Base-by-base conservation (phyloP, 2,113 vertebrate species). In the Redunca redunca region DNA sequence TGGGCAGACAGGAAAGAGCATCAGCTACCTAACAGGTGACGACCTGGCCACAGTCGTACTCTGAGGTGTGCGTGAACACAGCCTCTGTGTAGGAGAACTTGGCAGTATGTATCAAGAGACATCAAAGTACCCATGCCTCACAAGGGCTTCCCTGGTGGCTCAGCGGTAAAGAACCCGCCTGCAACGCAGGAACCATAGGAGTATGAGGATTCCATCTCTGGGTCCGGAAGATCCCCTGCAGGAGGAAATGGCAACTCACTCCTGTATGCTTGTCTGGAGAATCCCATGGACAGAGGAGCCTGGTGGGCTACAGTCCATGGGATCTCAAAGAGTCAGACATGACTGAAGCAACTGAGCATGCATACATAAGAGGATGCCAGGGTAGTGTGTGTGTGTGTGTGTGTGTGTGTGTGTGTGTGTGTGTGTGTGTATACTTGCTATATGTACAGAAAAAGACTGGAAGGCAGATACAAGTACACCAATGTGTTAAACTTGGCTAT, bases 31-130 rank as follows among this genome's bases (percentile, higher is more conserved):
- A 13, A 12, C 7, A 14, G 50, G 60, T 40, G 74, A 46, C 14
- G 25, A 43, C 0, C 10, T 13, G 53, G 52, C 78, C 23, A 26
- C 8, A 0, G 15, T n/a, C 77, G n/a, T 1, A 14, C 5, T 13
- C 30, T 60, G 52, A 4, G 40, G 21, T 14, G 4, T 40, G 46
- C 7, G 8, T 2, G 26, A 71, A 12, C 25, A 46, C 16, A 0
- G 28, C 13, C 67, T 48, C 80, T 36, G 28, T 33, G 13, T 10
- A 85, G 33, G 43, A 28, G 19, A 36, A n/a, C 25, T 67, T 6
- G 2, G 36, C 58, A 13, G 16, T 46, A 25, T 2, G 3, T 26
- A n/a, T 26, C 53, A 83, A 30, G 40, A 95, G n/a, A 71, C 33
- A 86, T 7, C 30, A 36, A 30, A 91, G 36, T 14, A 36, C 30